Evolutionary conservation across 64 coral and sea anemone species (phyloP), one percentile per base, ranked within the genome.

Genomic region (Montipora capricornis): DNA sequence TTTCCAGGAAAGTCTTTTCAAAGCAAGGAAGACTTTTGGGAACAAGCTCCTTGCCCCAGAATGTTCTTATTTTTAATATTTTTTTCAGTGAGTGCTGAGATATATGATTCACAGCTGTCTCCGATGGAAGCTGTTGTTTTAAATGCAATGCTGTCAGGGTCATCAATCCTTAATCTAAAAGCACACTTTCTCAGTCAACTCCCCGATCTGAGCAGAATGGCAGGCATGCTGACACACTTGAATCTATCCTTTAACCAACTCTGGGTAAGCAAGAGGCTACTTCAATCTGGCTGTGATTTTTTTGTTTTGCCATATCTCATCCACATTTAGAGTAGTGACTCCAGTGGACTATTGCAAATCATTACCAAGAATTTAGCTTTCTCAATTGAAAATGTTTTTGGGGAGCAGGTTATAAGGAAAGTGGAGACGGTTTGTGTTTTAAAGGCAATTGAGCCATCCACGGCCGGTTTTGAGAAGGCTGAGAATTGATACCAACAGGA

Each of bases 161-260:
- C 94, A 51, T 79, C 97, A n/a, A 86, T 26, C 4, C 97, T 98
- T 0, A 95, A 98, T 24, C 82, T 98, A 26, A 95, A 90, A 83
- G 97, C 94, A 20, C 94, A 94, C 62, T 98, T 98, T 49, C 77
- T 98, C 6, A 88, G 82, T 86, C 62, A 64, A 75, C 94, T 98
- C 49, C 94, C 94, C 20, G 93, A 80, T 45, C 67, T 98, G n/a
- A 80, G 71, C 0, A 71, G 87, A 76, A 52, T 98, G 44, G 87
- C 89, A 84, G 83, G 73, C 37, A 87, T 76, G 37, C 80, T 98
- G 8, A 98, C 97, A 49, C 91, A 96, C 46, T 44, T 98, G 19
- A 96, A 96, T 94, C 87, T 92, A n/a, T 98, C 97, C 11, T 98
- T 98, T 67, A 98, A 98, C 84, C 89, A 98, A 55, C 95, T 98